Percentiles rank a stretch among this genome's conserved stretches.
Evolutionary conservation across 1,140 invertebrate species (phyloP).

Genomic region (Conus ventricosus): DNA sequence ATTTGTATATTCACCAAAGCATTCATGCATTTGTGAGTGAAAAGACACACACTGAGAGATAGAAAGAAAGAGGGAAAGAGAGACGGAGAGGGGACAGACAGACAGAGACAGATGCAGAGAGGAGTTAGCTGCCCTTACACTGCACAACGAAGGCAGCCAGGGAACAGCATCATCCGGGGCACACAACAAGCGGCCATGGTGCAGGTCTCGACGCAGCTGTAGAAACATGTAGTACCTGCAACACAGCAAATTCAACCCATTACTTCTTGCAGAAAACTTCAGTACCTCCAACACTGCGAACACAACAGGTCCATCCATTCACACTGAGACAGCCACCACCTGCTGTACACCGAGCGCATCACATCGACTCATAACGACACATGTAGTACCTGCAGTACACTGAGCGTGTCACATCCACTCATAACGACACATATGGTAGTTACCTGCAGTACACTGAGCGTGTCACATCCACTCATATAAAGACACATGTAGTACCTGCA

Average conservation of each 20-base stretch:
- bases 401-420: not conserved
- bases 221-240: conserved; percentile 92
- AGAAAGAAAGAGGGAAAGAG: no score
- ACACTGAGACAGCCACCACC: no score
- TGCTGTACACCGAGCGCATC: no score
- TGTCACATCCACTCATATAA: not conserved
- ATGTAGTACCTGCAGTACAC: no score
- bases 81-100: no score
- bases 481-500: not conserved
- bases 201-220: conserved; percentile 93
- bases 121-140: conserved; percentile 79
- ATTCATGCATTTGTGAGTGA: no score
- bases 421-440: not conserved
- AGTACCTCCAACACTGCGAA: not conserved
- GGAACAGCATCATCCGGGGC: conserved; percentile 89
- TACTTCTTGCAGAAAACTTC: not conserved
- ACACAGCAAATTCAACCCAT: conserved; percentile 26
- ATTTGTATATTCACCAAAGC: no score
- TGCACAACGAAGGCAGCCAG: conserved; percentile 95
- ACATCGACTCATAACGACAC: no score
- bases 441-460: no score
- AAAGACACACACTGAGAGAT: no score
- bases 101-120: no score
- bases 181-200: conserved; percentile 94
- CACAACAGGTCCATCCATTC: not conserved